Conservation (phyloP, 2,113 vertebrate species). For the Podarcis cretensis region DNA sequence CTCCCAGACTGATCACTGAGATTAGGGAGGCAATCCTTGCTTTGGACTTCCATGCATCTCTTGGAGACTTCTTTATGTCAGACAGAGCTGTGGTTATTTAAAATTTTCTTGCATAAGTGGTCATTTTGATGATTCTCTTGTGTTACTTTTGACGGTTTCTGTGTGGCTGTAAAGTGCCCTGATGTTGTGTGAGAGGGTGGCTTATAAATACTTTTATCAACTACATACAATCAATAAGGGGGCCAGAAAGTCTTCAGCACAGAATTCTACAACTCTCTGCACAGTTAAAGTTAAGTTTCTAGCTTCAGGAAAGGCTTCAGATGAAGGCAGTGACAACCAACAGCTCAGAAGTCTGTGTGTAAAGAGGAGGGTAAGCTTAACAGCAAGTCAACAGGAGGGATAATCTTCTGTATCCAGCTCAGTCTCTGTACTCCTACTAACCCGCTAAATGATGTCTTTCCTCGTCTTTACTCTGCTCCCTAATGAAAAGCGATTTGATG, state of each 20-base stretch:
- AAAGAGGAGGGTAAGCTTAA: background rate
- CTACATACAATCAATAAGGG: too few species aligned
- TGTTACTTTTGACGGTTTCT: too few species aligned
- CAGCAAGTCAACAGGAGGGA: background rate
- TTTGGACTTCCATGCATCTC: too few species aligned
- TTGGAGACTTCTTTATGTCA: too few species aligned
- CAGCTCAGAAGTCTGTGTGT: background rate
- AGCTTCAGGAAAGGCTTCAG: background rate
- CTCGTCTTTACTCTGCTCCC: background rate
- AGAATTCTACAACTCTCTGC: background rate
- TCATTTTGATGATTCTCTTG: too few species aligned
- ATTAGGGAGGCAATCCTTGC: too few species aligned
- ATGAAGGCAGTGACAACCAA: background rate
- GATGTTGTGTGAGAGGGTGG: too few species aligned
- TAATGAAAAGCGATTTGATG: background rate
- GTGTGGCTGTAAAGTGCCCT: too few species aligned
- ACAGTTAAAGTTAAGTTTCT: background rate
- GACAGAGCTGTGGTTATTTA: too few species aligned
- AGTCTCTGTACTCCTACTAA: background rate
- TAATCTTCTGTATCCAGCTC: background rate
- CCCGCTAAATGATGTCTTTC: background rate
- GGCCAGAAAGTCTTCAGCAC: background rate
- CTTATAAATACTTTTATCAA: too few species aligned
- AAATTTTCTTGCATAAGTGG: too few species aligned
- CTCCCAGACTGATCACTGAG: too few species aligned